Conservation (phyloP, 2,888 invertebrate species). For the Lycaena phlaeas region DNA sequence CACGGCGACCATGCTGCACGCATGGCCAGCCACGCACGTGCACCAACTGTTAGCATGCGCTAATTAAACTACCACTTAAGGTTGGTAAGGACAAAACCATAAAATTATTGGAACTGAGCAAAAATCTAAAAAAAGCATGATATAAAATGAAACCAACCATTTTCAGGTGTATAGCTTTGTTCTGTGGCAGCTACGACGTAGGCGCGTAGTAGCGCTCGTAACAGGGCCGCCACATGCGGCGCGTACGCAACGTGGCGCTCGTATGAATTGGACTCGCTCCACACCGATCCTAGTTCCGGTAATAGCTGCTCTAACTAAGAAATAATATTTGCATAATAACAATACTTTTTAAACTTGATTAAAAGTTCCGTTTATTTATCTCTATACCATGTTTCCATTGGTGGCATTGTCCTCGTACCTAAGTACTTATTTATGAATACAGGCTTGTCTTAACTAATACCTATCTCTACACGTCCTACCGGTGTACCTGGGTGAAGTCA, state of each 20-base stretch:
- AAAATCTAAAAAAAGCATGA: too few species aligned
- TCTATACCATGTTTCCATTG: too few species aligned
- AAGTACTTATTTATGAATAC: too few species aligned
- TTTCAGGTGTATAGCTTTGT: constrained; percentile 38
- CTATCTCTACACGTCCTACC: too few species aligned
- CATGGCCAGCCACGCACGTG: constrained; percentile 37
- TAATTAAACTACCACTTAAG: too few species aligned
- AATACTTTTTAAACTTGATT: too few species aligned
- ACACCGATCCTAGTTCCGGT: constrained; percentile 38
- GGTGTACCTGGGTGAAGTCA: constrained; percentile 36
- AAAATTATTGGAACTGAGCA: too few species aligned
- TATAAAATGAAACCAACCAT: constrained; percentile 27
- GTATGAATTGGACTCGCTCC: constrained; percentile 36
- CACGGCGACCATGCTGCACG: constrained; percentile 46
- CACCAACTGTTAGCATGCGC: constrained; percentile 31
- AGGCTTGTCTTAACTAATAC: too few species aligned
- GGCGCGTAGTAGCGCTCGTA: constrained; percentile 30
- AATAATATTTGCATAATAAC: too few species aligned
- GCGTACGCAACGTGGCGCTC: constrained; percentile 26
- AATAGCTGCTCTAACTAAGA: constrained; percentile 40
- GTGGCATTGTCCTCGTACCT: too few species aligned
- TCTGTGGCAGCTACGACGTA: constrained; percentile 31
- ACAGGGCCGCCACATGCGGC: constrained; percentile 26
- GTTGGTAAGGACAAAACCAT: too few species aligned
- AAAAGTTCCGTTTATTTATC: too few species aligned